These are phyloP conservation scores for Atta colombica DNA, from an alignment of 1,140 invertebrate genomes.

Conservation along the genomic window DNA sequence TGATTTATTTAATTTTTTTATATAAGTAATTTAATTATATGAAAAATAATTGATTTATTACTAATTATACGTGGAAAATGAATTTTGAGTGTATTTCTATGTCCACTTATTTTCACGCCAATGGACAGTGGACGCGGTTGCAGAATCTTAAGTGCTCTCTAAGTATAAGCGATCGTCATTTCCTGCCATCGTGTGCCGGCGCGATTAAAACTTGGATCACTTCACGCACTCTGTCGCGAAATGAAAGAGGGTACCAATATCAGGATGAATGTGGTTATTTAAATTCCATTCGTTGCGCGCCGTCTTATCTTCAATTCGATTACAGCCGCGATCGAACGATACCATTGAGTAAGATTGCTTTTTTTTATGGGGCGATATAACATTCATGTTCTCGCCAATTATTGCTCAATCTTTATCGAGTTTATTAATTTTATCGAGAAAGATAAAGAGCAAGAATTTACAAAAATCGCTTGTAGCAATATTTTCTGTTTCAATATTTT, in stretches of 20 bases:
- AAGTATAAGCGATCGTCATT: slow-evolving; percentile 24
- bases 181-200: slow-evolving; percentile 28
- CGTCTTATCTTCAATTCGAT: slow-evolving; percentile 71
- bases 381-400: neutral
- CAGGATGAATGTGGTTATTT: slow-evolving; percentile 31
- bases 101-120: slow-evolving; percentile 45
- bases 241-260: slow-evolving; percentile 10
- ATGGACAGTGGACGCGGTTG: slow-evolving; percentile 26
- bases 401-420: neutral
- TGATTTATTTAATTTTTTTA: neutral
- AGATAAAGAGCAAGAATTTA: neutral
- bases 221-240: slow-evolving; percentile 49
- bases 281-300: slow-evolving; percentile 65
- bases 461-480: neutral
- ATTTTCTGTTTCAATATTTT: slow-evolving; percentile 5
- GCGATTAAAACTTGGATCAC: slow-evolving; percentile 64
- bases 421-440: neutral
- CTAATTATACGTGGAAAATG: neutral
- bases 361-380: slow-evolving; percentile 11
- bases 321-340: slow-evolving; percentile 23
- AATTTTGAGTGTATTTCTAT: neutral
- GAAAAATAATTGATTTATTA: too few species aligned
- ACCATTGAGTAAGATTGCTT: slow-evolving; percentile 14
- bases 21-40: neutral
- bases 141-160: slow-evolving; percentile 58